phyloP scores from a whole-genome alignment of 2,113 vertebrate genomes.

The Pao palembangensis region DNA sequence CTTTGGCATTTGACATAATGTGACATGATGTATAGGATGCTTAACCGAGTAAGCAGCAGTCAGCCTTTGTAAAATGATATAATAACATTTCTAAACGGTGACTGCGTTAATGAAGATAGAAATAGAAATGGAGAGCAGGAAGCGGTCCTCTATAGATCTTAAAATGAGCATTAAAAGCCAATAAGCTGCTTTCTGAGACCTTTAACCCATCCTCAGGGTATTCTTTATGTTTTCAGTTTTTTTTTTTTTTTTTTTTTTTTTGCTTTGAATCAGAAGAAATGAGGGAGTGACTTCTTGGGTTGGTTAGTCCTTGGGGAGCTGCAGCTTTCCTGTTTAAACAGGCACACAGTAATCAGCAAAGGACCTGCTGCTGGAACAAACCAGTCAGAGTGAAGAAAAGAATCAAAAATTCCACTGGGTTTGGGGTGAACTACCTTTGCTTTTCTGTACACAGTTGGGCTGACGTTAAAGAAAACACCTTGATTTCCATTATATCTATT shows the following conservation, averaged over 20 bases:
- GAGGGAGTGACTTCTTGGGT: slow-evolving; percentile 44
- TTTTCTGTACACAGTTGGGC: not conserved
- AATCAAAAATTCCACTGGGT: slow-evolving; percentile 9
- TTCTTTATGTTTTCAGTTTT: too few species aligned
- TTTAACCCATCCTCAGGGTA: slow-evolving; percentile 60
- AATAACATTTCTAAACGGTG: slow-evolving; percentile 19
- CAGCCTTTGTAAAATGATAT: slow-evolving; percentile 24
- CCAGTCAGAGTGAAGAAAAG: slow-evolving; percentile 42
- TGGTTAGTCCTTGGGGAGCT: slow-evolving; percentile 55
- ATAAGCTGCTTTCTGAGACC: slow-evolving; percentile 52
- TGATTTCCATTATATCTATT: not conserved
- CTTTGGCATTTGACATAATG: slow-evolving; percentile 42
- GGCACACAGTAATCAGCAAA: slow-evolving; percentile 61
- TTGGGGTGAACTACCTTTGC: slow-evolving; percentile 10
- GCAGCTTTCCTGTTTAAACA: slow-evolving; percentile 64
- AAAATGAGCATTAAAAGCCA: slow-evolving; percentile 61
- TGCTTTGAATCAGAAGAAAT: slow-evolving; percentile 40
- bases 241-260: slow-evolving; percentile 45
- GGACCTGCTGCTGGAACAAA: slow-evolving; percentile 49
- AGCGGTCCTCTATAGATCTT: slow-evolving; percentile 31
- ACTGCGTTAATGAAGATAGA: slow-evolving; percentile 38
- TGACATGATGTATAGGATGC: slow-evolving; percentile 25
- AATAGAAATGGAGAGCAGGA: slow-evolving; percentile 48
- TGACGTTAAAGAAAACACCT: too few species aligned
- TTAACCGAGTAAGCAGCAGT: slow-evolving; percentile 37